phyloP scores from a whole-genome alignment of 2,888 invertebrate species.

The Drosophila picticornis region DNA sequence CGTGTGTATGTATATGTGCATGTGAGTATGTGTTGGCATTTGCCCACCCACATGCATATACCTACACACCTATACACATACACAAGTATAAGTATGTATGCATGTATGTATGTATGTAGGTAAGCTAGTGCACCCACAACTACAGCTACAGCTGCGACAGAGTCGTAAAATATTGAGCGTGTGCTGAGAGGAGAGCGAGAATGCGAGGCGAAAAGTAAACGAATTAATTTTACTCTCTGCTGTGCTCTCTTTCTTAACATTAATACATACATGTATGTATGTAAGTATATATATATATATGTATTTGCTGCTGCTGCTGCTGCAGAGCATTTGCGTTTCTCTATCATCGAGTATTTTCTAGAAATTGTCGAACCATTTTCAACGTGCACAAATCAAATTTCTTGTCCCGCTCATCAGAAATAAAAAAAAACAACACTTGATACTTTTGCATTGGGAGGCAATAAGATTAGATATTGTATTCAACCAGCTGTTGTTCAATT shows the following conservation, averaged over 20 bases:
- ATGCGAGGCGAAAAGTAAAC: conserved; percentile 34
- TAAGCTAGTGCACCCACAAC: conserved; percentile 46
- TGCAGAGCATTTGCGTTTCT: conserved; percentile 57
- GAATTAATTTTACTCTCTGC: conserved; percentile 24
- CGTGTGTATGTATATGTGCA: not conserved
- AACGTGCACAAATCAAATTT: conserved; percentile 40
- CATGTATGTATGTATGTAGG: conserved; percentile 11
- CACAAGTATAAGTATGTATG: conserved; percentile 6
- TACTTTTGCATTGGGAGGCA: conserved; percentile 43
- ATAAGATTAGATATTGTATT: conserved; percentile 53
- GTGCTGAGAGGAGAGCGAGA: conserved; percentile 35
- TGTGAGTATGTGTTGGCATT: conserved; percentile 13
- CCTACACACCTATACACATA: not conserved
- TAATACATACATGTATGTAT: not conserved
- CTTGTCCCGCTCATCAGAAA: conserved; percentile 39
- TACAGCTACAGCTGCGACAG: conserved; percentile 33
- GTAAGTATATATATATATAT: not conserved
- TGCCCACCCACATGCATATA: conserved; percentile 47
- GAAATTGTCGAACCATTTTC: conserved; percentile 66
- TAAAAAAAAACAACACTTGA: conserved; percentile 54
- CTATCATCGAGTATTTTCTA: conserved; percentile 63
- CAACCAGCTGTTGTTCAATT: conserved; percentile 46
- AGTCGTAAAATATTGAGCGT: conserved; percentile 31
- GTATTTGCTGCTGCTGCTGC: not conserved
- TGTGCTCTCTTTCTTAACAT: conserved; percentile 6